phyloP scores from a whole-genome alignment of 2,797 vertebrate species.

The Pterois miles region DNA sequence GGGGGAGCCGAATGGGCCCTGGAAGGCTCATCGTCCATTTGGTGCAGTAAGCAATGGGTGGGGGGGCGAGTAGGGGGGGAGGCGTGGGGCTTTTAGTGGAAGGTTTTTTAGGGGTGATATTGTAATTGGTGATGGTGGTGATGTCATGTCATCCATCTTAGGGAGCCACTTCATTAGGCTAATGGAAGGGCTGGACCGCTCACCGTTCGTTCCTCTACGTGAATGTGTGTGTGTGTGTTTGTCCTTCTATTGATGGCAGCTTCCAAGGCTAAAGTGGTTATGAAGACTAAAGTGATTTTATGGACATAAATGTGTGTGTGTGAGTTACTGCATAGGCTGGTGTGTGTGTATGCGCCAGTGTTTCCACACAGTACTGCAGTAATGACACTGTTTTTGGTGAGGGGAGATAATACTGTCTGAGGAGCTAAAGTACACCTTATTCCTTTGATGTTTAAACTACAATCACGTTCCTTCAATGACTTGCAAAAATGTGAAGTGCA shows the following conservation, averaged over 20 bases:
- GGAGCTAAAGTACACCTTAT: slow-evolving; percentile 42
- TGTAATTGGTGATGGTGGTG: slow-evolving; percentile 81
- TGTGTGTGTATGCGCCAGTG: slow-evolving; percentile 2
- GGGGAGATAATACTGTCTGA: slow-evolving; percentile 27
- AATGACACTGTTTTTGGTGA: slow-evolving; percentile 54
- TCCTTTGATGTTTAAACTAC: slow-evolving; percentile 59
- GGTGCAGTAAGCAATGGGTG: slow-evolving; percentile 56
- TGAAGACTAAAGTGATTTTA: slow-evolving; percentile 80
- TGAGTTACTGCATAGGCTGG: slow-evolving; percentile 6
- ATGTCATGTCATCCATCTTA: slow-evolving; percentile 83
- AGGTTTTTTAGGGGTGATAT: slow-evolving; percentile 80
- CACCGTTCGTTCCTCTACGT: slow-evolving; percentile 42
- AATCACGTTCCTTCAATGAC: slow-evolving; percentile 53
- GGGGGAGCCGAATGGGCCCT: slow-evolving; percentile 60
- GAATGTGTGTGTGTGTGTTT: slow-evolving; percentile 33
- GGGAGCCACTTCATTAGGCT: slow-evolving; percentile 83
- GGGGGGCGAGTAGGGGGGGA: slow-evolving; percentile 1
- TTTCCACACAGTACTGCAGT: slow-evolving; percentile 39
- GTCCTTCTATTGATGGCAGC: slow-evolving; percentile 72
- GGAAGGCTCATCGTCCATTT: slow-evolving; percentile 75
- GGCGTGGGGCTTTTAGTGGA: slow-evolving; percentile 68
- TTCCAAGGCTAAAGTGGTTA: slow-evolving; percentile 81
- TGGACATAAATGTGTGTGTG: slow-evolving; percentile 38
- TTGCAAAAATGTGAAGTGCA: slow-evolving; percentile 47
- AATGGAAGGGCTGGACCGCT: slow-evolving; percentile 80